These are phyloP conservation scores for Spilogale gracilis DNA, from an alignment of 2,113 vertebrate genomes.

Conservation along the genomic window DNA sequence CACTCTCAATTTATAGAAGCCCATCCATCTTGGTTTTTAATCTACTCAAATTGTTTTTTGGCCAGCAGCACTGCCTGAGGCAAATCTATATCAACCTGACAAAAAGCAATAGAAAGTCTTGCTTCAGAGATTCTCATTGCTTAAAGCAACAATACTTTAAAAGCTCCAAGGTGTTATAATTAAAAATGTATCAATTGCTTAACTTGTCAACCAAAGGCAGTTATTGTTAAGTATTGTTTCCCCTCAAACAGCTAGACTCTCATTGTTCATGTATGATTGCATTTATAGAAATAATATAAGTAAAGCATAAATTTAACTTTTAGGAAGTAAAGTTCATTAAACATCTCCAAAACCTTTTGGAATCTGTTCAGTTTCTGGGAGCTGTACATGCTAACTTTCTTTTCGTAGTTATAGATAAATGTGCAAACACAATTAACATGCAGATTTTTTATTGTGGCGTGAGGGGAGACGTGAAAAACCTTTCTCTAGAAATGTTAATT, in stretches of 20 bases:
- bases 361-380: not conserved
- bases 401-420: conserved; percentile 15
- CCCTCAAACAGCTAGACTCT: not conserved
- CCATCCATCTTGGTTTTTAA: conserved; percentile 78
- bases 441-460: conserved; percentile 71
- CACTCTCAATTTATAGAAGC: conserved; percentile 73
- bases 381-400: not conserved
- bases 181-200: conserved; percentile 84
- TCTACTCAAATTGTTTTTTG: conserved; percentile 81
- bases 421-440: conserved; percentile 64
- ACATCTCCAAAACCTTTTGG: not conserved
- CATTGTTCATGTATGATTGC: conserved; percentile 36
- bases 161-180: conserved; percentile 80
- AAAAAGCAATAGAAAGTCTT: conserved; percentile 81
- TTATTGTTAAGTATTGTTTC: conserved; percentile 58
- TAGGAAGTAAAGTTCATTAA: conserved; percentile 56
- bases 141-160: conserved; percentile 73
- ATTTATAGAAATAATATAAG: conserved; percentile 66
- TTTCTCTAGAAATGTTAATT: conserved; percentile 74
- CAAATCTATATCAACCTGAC: conserved; percentile 85
- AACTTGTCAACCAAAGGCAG: conserved; percentile 65
- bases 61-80: conserved; percentile 84
- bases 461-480: not conserved
- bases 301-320: conserved; percentile 63
- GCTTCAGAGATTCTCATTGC: conserved; percentile 79